These are phyloP conservation scores for Thysanoteuthis rhombus DNA, from an alignment of 2,888 invertebrate species.

Conservation along the genomic window DNA sequence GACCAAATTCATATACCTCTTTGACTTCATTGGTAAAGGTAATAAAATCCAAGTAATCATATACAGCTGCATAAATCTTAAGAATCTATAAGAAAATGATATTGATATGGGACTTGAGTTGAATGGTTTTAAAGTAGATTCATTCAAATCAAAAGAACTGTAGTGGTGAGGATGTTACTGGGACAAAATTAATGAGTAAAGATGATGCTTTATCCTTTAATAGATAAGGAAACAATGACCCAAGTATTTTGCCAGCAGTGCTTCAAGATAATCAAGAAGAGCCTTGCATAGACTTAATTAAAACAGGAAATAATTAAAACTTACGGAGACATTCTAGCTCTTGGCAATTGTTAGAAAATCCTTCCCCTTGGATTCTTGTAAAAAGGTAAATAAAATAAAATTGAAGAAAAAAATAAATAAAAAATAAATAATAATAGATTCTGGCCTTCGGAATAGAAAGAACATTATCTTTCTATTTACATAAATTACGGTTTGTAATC, in stretches of 20 bases:
- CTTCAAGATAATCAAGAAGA: background rate
- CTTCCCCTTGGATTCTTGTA: background rate
- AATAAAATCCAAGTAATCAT: too few species aligned
- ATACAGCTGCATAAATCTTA: too few species aligned
- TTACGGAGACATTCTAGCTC: background rate
- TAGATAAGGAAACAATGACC: background rate
- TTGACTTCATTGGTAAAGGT: too few species aligned
- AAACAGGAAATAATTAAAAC: constrained; percentile 12
- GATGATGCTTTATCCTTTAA: background rate
- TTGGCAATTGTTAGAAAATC: background rate
- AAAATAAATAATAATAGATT: background rate
- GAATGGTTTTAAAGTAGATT: background rate
- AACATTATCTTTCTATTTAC: background rate
- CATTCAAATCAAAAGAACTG: background rate
- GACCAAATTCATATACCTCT: too few species aligned
- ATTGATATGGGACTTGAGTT: too few species aligned
- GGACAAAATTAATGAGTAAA: background rate
- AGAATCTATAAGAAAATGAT: too few species aligned
- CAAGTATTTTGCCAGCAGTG: background rate
- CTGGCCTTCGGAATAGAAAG: background rate
- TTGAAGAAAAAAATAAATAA: background rate
- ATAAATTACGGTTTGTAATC: background rate
- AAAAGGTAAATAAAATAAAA: background rate
- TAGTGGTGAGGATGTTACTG: background rate
- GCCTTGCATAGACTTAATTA: background rate